phyloP scores from a whole-genome alignment of 2,888 invertebrate genomes.

The Acrobasis repandana region DNA sequence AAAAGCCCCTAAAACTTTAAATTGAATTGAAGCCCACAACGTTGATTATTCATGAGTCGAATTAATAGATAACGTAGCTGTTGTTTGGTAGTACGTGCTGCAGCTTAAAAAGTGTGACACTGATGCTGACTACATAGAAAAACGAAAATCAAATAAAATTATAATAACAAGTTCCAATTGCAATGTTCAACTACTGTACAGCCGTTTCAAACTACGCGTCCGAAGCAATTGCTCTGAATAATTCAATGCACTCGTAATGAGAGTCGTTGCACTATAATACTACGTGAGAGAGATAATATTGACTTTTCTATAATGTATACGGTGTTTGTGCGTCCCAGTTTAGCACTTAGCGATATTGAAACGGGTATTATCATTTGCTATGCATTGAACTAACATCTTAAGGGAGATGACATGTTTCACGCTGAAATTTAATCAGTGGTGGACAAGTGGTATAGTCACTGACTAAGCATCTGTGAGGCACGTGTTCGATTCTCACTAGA shows the following conservation, averaged over 20 bases:
- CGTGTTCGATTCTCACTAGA: too few species aligned
- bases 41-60: too few species aligned
- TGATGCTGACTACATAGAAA: not conserved
- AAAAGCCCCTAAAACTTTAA: too few species aligned
- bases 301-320: slow-evolving; percentile 19
- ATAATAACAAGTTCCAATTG: not conserved
- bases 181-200: not conserved
- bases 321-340: slow-evolving; percentile 3
- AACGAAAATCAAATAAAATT: not conserved
- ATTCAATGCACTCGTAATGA: slow-evolving; percentile 16
- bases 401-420: too few species aligned
- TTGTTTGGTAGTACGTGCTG: too few species aligned
- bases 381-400: too few species aligned
- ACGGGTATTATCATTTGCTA: not conserved
- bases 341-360: slow-evolving; percentile 9
- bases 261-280: slow-evolving; percentile 5
- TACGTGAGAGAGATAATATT: slow-evolving; percentile 14
- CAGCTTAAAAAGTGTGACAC: not conserved
- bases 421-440: too few species aligned
- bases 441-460: too few species aligned
- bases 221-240: slow-evolving; percentile 17
- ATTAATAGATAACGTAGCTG: too few species aligned
- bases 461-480: too few species aligned
- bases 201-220: slow-evolving; percentile 9
- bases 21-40: too few species aligned